These are phyloP conservation scores for Cricetomys ansorgei DNA, from an alignment of 2,113 vertebrate genomes.

Conservation along the genomic window DNA sequence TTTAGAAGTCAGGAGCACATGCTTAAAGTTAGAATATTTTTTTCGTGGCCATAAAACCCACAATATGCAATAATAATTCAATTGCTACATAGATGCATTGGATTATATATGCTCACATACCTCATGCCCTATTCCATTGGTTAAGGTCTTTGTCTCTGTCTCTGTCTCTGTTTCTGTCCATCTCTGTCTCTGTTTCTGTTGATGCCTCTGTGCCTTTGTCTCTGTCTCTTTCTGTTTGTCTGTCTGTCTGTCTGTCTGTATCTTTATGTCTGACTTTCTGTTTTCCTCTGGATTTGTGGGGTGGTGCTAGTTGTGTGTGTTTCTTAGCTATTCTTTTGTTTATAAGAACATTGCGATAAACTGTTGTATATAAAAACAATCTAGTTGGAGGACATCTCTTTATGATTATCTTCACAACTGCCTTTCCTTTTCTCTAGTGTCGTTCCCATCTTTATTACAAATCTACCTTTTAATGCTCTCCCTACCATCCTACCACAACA, in stretches of 20 bases:
- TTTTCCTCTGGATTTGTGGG: too few relatives aligned
- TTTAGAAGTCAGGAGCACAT: neutral
- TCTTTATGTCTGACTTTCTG: neutral
- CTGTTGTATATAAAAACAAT: neutral
- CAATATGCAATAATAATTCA: neutral
- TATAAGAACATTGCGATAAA: neutral
- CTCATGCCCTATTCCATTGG: neutral
- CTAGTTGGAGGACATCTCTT: neutral
- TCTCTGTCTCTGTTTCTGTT: neutral
- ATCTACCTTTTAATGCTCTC: neutral
- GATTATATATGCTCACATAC: neutral
- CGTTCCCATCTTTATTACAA: neutral
- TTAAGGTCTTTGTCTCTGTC: neutral
- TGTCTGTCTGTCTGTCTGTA: neutral
- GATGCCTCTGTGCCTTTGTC: neutral
- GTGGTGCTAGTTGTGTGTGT: neutral
- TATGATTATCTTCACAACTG: constrained; percentile 29
- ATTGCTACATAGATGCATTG: neutral
- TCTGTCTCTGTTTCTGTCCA: neutral
- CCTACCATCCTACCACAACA: neutral
- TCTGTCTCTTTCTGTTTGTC: neutral
- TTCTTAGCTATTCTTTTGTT: constrained; percentile 38
- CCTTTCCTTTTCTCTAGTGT: neutral
- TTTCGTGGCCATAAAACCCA: neutral
- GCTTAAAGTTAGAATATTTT: neutral